Evolutionary conservation across 2,888 invertebrate genomes (phyloP).

Genomic region (Kryphioiulus occultus): DNA sequence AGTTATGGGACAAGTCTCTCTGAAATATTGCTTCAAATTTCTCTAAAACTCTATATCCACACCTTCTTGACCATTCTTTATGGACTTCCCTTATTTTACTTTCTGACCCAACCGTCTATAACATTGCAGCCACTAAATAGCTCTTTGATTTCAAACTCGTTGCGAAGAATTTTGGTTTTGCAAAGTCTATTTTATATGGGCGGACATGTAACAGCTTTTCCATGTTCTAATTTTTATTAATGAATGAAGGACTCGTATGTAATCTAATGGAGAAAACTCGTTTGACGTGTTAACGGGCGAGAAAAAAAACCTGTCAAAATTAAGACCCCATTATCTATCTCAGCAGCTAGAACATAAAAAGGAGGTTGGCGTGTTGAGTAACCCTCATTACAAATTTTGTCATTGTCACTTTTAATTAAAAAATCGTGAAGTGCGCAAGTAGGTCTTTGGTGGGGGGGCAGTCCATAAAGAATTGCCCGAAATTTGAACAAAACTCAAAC

Average conservation of each 20-base stretch:
- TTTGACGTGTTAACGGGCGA: background rate
- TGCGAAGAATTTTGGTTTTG: background rate
- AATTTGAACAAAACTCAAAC: background rate
- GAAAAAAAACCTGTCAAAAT: constrained; percentile 3
- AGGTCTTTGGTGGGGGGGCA: constrained; percentile 6
- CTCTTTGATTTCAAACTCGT: background rate
- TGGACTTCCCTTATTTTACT: background rate
- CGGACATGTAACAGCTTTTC: constrained; percentile 23
- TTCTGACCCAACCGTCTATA: background rate
- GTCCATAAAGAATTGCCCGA: background rate
- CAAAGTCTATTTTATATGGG: background rate
- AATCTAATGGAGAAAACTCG: constrained; percentile 15
- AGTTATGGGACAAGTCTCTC: too few species aligned
- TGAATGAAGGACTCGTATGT: constrained; percentile 2
- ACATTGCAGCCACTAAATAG: background rate
- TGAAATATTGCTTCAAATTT: too few species aligned
- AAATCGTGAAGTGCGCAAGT: constrained; percentile 15
- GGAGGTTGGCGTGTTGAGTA: background rate
- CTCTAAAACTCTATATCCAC: too few species aligned
- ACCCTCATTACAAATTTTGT: constrained; percentile 23
- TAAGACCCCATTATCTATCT: constrained; percentile 15
- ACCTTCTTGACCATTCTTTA: too few species aligned
- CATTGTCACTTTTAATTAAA: constrained; percentile 23
- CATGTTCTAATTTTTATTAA: constrained; percentile 23
- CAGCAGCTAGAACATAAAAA: constrained; percentile 6